Base-by-base conservation (phyloP, 1,140 invertebrate genomes). In the Dermatophagoides farinae region DNA sequence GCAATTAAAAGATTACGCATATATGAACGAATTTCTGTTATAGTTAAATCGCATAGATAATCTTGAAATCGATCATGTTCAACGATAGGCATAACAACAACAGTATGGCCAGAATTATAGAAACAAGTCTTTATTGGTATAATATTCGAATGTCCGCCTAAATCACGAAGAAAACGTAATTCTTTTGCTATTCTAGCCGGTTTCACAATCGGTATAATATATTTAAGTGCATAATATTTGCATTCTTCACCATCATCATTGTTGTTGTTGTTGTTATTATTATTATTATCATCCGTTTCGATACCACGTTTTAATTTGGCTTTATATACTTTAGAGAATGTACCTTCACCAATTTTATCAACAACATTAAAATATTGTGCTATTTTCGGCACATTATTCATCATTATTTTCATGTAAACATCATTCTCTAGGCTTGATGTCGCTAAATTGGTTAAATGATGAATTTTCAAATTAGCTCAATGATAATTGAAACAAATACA, bases 11-110 rank as follows among this genome's bases (percentile, higher is more conserved):
- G 71, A 67, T 88, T 86, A 66, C 75, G 79, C 79, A 92, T 86
- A 70, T 92, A 92, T 57, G 79, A 73, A 64, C 79, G 77, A 9
- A 85, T 77, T 73, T 92, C 88, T 40, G 71, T 67, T 4, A 79
- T 73, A 47, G 81, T 65, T 65, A 76, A 62, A 0, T 64, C 59
- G 11, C 67, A 58, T 37, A 75, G 77, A 68, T 87, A 88, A 68
- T 88, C 83, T 67, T 77, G 77, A 73, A 88, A 86, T 69, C 77
- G 80, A 61, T 80, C 78, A 70, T 92, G 88, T 61, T 78, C 79
- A 76, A 91, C 81, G 71, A 84, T 88, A 22, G 86, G 86, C 88
- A 93, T 91, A 41, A 90, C 78, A 72, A 92, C 86, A 41, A 86
- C 83, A 61, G 89, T 80, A 65, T 85, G 82, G 64, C 88, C 85